phyloP scores from a whole-genome alignment of 2,888 invertebrate genomes.

The Coenonympha arcania region DNA sequence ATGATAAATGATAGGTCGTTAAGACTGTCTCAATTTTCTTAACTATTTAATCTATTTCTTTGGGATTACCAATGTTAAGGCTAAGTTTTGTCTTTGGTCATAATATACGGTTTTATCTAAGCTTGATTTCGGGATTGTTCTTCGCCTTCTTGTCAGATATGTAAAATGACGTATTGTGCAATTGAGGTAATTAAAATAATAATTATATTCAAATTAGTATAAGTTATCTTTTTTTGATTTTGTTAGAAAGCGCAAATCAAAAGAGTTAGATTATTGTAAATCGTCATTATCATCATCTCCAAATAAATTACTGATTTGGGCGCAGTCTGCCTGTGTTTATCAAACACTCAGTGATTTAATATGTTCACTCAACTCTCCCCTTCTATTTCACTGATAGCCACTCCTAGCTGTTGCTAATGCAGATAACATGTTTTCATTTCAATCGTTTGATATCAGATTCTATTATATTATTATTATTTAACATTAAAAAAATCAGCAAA shows the following conservation, averaged over 20 bases:
- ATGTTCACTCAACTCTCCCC: conserved; percentile 22
- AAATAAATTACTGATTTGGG: conserved; percentile 6
- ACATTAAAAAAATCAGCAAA: neutral
- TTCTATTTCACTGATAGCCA: conserved; percentile 10
- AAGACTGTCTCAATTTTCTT: neutral
- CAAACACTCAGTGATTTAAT: conserved; percentile 27
- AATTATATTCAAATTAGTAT: too few relatives aligned
- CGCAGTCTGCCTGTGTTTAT: conserved; percentile 13
- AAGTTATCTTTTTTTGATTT: too few relatives aligned
- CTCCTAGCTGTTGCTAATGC: conserved; percentile 21
- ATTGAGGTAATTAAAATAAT: too few relatives aligned
- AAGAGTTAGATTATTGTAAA: too few relatives aligned
- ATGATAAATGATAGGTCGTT: neutral
- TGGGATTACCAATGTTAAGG: too few relatives aligned
- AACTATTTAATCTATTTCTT: neutral
- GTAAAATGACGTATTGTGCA: too few relatives aligned
- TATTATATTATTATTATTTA: neutral
- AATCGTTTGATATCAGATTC: conserved; percentile 3
- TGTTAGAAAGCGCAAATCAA: too few relatives aligned
- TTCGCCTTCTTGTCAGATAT: too few relatives aligned
- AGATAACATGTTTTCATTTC: conserved; percentile 11
- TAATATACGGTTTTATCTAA: too few relatives aligned
- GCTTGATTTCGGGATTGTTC: too few relatives aligned
- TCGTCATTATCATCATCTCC: neutral
- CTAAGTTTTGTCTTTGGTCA: too few relatives aligned